Base-by-base conservation (phyloP, 2,888 invertebrate species). In the Pollenia griseotomentosa region DNA sequence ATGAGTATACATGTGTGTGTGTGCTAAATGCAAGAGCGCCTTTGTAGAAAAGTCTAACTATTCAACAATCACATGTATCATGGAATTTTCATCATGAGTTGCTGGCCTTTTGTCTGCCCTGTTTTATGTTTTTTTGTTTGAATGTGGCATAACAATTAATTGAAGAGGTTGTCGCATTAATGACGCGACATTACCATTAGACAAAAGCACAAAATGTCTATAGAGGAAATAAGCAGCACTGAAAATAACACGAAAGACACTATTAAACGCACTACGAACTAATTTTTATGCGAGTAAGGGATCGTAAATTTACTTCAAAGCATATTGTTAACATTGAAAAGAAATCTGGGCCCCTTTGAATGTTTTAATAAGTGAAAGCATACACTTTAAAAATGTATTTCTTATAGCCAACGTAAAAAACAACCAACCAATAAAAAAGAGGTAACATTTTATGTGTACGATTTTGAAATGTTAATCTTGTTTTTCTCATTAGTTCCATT, bases 161-260 rank as follows among this genome's bases (percentile, higher is more conserved):
- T 66, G 19, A 71, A 80, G 53, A 11, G 70, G 23, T 75, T 71
- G 63, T 55, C 71, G 16, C 33, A 55, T 63, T 63, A 53, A 65
- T 65, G 73, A 57, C 14, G 73, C 55, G 65, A 48, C 46, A 73
- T 71, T 57, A 73, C 68, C 66, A 61, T 79, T 33, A 46, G 73
- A 59, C 66, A 57, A 66, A 71, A 71, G 70, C 16, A 71, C 33
- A 83, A 51, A 66, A 57, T 11, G 46, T 70, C 44, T n/a, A 70
- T 19, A 70, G 46, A 40, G 61, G 44, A n/a, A 46, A 46, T 53
- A 11, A 51, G 11, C 11, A 33, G 16, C 16, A 23, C n/a, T 23
- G 66, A 71, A 42, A 40, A 19, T 4, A 57, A 14, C 14, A 19
- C 0, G 0, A 12, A 42, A 19, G 1, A 2, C 12, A 12, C 46